Percentiles rank a stretch among this genome's conserved stretches.
Conservation (phyloP, 2,113 vertebrate genomes). For the Motacilla tschutschensis region DNA sequence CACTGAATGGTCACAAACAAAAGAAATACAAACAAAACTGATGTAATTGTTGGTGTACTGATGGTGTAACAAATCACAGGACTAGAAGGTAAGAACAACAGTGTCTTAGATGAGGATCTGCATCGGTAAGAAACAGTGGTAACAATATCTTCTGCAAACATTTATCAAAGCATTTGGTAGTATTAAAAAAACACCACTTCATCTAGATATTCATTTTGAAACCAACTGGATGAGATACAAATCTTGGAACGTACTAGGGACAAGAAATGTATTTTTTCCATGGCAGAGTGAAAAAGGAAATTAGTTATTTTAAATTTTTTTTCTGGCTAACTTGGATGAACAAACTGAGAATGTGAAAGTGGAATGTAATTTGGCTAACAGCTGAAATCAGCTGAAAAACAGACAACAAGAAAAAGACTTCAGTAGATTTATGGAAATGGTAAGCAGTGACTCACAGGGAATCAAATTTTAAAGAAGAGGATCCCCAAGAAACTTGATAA, state of each 20-base stretch:
- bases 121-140: neutral
- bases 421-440: neutral
- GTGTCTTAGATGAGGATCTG: neutral
- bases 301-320: neutral
- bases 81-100: neutral
- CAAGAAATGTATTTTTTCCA: neutral
- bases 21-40: neutral
- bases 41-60: neutral
- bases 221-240: neutral
- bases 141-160: neutral
- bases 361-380: slow-evolving; percentile 5
- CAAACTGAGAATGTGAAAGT: neutral
- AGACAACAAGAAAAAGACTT: neutral
- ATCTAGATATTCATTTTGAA: neutral
- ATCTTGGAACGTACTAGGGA: neutral
- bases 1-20: neutral
- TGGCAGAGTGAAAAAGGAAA: neutral
- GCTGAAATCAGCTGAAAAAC: neutral
- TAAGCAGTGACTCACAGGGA: neutral
- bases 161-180: neutral
- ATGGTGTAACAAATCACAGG: neutral
- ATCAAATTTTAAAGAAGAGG: neutral
- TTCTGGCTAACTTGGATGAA: neutral
- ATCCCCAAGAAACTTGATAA: neutral
- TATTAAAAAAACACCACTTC: neutral